These are phyloP conservation scores for Cherax destructor DNA, from an alignment of 1,140 invertebrate genomes.

Conservation along the genomic window DNA sequence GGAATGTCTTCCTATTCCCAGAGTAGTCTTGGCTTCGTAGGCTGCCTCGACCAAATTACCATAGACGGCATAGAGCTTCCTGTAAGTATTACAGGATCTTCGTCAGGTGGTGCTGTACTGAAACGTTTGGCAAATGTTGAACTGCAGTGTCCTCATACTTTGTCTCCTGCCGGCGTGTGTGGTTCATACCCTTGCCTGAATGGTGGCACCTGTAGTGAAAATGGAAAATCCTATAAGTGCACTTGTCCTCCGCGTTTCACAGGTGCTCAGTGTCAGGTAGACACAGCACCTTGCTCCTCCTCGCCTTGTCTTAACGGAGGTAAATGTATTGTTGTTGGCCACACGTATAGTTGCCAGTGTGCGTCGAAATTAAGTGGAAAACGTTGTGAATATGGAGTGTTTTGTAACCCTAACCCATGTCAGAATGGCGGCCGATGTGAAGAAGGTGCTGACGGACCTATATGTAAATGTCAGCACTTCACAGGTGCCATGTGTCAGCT, in stretches of 20 bases:
- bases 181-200: conserved; percentile 91
- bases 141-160: conserved; percentile 83
- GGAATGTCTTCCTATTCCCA: conserved; percentile 60
- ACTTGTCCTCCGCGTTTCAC: conserved; percentile 86
- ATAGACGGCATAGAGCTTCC: conserved; percentile 86
- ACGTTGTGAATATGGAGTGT: conserved; percentile 76
- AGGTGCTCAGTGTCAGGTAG: conserved; percentile 88
- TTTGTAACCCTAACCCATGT: conserved; percentile 78
- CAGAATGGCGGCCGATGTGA: conserved; percentile 77
- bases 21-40: conserved; percentile 83
- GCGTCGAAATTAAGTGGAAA: conserved; percentile 75
- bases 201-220: conserved; percentile 86
- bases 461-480: conserved; percentile 75
- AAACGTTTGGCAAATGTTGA: conserved; percentile 84
- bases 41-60: conserved; percentile 92
- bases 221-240: conserved; percentile 81
- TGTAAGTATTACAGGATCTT: conserved; percentile 79
- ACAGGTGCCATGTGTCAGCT: conserved; percentile 74
- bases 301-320: conserved; percentile 88
- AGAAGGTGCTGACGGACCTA: conserved; percentile 75
- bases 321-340: conserved; percentile 75
- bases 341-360: conserved; percentile 75
- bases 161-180: conserved; percentile 85
- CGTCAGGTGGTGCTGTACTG: conserved; percentile 54
- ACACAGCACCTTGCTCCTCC: conserved; percentile 92